phyloP scores from a whole-genome alignment of 1,140 invertebrate genomes.

The Bacillus rossius region DNA sequence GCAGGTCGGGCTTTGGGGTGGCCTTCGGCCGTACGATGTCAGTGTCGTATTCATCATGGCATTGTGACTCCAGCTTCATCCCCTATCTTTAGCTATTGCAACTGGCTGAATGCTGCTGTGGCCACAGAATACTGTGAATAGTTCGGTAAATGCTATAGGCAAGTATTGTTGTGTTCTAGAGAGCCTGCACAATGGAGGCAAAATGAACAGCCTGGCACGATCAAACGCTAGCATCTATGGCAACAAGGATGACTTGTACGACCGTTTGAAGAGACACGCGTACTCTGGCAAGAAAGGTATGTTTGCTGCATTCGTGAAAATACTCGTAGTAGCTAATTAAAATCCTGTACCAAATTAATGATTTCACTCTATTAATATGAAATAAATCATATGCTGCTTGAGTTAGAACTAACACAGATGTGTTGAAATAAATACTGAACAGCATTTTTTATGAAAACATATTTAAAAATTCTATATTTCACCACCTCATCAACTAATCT shows the following conservation, averaged over 20 bases:
- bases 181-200: slow-evolving; percentile 73
- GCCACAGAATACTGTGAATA: no score
- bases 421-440: no score
- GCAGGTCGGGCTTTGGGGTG: no score
- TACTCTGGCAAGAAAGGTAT: slow-evolving; percentile 91
- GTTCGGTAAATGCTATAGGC: no score
- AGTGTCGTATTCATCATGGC: no score
- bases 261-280: slow-evolving; percentile 90
- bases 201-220: slow-evolving; percentile 85
- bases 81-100: no score
- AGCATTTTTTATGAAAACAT: no score
- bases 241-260: slow-evolving; percentile 93
- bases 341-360: not conserved
- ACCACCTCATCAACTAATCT: not conserved
- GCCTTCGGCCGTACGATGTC: no score
- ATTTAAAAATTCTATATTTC: not conserved
- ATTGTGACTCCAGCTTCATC: no score
- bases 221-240: slow-evolving; percentile 92
- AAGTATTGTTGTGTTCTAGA: slow-evolving; percentile 45
- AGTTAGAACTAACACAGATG: no score
- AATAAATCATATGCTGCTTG: not conserved
- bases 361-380: not conserved
- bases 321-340: not conserved
- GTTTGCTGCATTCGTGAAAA: not conserved
- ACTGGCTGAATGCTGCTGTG: no score